Evolutionary conservation across 1,140 invertebrate genomes (phyloP).

Genomic region (Magallana angulata): DNA sequence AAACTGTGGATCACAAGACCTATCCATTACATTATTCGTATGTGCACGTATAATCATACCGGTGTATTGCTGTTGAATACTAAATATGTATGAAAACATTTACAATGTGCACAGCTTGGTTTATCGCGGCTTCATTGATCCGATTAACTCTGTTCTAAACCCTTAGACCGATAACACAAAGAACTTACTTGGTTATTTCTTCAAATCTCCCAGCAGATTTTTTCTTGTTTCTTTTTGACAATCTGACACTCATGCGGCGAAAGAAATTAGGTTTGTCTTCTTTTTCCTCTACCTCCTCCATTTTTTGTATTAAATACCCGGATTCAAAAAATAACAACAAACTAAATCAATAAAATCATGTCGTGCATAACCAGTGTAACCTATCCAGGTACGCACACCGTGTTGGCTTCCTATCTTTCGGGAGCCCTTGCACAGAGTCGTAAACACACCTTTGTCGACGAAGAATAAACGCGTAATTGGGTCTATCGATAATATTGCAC

Average conservation of each 20-base stretch:
- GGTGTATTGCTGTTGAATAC: no score
- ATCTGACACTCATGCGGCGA: constrained; percentile 26
- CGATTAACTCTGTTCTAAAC: background rate
- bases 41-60: background rate
- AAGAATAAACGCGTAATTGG: background rate
- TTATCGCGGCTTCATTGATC: background rate
- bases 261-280: constrained; percentile 26
- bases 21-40: background rate
- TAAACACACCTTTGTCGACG: background rate
- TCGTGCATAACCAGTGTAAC: background rate
- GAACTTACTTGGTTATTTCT: constrained; percentile 38
- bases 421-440: background rate
- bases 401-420: background rate
- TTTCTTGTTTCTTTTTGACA: constrained; percentile 29
- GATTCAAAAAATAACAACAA: constrained; percentile 27
- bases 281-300: constrained; percentile 30
- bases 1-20: background rate
- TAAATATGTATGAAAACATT: background rate
- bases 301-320: constrained; percentile 34
- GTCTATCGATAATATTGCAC: background rate
- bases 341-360: constrained; percentile 32
- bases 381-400: background rate
- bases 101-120: constrained; percentile 6
- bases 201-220: constrained; percentile 14
- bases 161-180: background rate